These are phyloP conservation scores for Salticus scenicus DNA, from an alignment of 2,888 invertebrate genomes.

Conservation along the genomic window DNA sequence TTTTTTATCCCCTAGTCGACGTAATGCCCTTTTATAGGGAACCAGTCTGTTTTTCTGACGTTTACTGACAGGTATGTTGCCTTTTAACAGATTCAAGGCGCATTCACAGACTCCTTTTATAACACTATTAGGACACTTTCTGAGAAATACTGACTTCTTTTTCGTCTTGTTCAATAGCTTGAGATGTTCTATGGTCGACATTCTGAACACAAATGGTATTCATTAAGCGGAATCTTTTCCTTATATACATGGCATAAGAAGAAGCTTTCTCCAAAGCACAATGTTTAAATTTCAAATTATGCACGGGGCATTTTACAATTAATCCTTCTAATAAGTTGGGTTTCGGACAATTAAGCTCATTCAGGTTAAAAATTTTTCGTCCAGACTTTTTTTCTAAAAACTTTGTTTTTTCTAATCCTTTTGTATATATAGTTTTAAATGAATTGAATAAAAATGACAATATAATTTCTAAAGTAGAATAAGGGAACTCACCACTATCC, in stretches of 20 bases:
- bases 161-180: constrained; percentile 16
- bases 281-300: no score
- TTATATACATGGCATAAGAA: no score
- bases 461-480: no score
- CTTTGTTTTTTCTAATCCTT: no score
- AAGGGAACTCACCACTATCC: no score
- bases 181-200: constrained; percentile 10
- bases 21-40: constrained; percentile 18
- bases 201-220: neutral
- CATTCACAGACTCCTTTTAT: constrained; percentile 39
- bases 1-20: constrained; percentile 22
- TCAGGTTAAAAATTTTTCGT: neutral
- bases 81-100: constrained; percentile 25
- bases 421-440: no score
- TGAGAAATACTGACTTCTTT: neutral
- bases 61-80: constrained; percentile 8
- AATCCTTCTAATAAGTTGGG: no score
- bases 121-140: neutral
- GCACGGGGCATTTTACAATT: no score
- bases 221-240: neutral
- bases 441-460: neutral
- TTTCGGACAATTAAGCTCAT: neutral
- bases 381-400: neutral
- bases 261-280: no score
- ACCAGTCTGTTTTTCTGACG: neutral